phyloP scores from a whole-genome alignment of 2,888 invertebrate species.

The Oligia fasciuncula region DNA sequence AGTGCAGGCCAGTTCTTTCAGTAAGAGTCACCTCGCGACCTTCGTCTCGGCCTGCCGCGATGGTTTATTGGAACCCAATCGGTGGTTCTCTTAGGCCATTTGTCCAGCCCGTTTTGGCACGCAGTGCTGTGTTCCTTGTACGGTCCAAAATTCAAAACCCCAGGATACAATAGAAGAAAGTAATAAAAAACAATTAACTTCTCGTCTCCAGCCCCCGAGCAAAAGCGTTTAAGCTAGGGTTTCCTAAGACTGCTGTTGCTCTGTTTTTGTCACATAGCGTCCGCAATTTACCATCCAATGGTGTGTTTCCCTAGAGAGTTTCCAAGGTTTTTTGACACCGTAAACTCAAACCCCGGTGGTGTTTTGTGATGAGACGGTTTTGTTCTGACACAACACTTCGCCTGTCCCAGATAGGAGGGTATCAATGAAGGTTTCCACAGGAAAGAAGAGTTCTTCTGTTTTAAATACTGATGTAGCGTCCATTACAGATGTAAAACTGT shows the following conservation, averaged over 20 bases:
- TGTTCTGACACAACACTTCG: background rate
- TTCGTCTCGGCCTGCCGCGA: no score
- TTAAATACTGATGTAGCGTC: slow-evolving; percentile 16
- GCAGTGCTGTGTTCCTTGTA: no score
- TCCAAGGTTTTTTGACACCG: background rate
- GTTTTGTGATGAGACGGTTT: background rate
- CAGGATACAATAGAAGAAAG: background rate
- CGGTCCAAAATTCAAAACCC: no score
- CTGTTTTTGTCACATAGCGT: background rate
- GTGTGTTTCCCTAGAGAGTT: background rate
- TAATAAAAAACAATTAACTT: background rate
- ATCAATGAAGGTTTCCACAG: background rate
- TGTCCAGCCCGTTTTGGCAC: no score
- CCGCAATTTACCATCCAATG: background rate
- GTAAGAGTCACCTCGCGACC: no score
- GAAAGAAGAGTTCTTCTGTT: background rate
- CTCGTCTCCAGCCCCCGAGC: background rate
- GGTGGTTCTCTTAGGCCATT: no score
- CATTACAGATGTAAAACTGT: slow-evolving; percentile 9
- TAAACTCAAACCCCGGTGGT: background rate
- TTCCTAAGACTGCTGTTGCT: background rate
- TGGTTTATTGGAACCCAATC: no score
- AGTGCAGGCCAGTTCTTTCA: no score
- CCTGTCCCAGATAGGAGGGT: background rate
- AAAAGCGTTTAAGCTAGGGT: background rate